Evolutionary conservation across 2,797 vertebrate genomes (phyloP).

Genomic region (Austrolebias charrua): DNA sequence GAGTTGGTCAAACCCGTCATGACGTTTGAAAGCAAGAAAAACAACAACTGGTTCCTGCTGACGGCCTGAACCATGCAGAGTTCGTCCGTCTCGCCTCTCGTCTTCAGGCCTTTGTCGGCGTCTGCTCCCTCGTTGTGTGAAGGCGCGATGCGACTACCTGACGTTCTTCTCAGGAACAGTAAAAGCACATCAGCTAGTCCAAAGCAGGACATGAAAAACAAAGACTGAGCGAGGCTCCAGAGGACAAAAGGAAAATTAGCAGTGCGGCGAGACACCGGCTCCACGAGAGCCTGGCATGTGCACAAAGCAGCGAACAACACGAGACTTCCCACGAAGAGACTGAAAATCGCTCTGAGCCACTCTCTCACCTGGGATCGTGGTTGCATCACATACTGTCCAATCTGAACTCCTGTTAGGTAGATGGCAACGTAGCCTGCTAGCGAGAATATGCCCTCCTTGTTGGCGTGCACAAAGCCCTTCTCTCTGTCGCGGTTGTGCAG

Average conservation of each 20-base stretch:
- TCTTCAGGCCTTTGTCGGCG: constrained; percentile 22
- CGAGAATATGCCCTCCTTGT: constrained; percentile 93
- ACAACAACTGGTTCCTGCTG: constrained; percentile 90
- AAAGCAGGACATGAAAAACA: constrained; percentile 81
- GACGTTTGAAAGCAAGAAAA: constrained; percentile 91
- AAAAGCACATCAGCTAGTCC: constrained; percentile 80
- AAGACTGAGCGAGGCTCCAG: constrained; percentile 87
- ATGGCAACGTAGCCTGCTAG: constrained; percentile 86
- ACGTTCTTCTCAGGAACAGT: constrained; percentile 82
- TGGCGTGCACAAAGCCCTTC: constrained; percentile 86
- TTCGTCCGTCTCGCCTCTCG: constrained; percentile 34
- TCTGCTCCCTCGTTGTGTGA: constrained; percentile 54
- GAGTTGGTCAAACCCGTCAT: constrained; percentile 90
- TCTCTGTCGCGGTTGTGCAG: constrained; percentile 80
- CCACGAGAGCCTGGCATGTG: constrained; percentile 72
- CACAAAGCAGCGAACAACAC: constrained; percentile 72
- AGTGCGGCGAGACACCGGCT: constrained; percentile 89
- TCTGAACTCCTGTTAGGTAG: constrained; percentile 90
- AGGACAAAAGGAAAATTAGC: constrained; percentile 90
- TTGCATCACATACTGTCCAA: constrained; percentile 84
- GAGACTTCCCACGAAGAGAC: constrained; percentile 67
- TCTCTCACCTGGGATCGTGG: constrained; percentile 76
- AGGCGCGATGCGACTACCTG: constrained; percentile 76
- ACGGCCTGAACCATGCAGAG: constrained; percentile 87
- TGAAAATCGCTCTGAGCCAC: constrained; percentile 76